Evolutionary conservation across 2,797 vertebrate genomes (phyloP).

Genomic region (Clarias laeviceps): DNA sequence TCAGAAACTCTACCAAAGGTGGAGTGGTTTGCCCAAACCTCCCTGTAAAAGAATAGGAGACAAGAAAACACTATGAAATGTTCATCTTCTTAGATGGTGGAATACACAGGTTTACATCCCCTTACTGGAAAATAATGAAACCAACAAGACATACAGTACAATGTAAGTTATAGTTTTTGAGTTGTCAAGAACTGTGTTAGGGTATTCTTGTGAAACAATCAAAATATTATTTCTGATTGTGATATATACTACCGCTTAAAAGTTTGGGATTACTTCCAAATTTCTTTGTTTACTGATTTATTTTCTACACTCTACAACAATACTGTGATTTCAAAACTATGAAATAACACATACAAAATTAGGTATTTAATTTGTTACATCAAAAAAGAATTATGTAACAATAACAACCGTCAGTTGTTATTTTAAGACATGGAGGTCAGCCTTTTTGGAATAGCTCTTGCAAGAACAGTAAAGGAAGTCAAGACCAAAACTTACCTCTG

Average conservation of each 20-base stretch:
- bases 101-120: background rate
- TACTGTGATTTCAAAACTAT: too few relatives aligned
- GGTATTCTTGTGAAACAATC: background rate
- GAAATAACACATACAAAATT: too few relatives aligned
- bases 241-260: background rate
- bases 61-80: background rate
- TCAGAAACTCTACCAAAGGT: slow-evolving; percentile 96
- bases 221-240: background rate
- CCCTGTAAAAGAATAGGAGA: slow-evolving; percentile 73
- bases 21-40: slow-evolving; percentile 98
- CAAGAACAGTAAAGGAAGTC: too few relatives aligned
- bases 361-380: too few relatives aligned
- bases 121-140: background rate
- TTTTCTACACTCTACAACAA: too few relatives aligned
- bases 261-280: too few relatives aligned
- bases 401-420: too few relatives aligned
- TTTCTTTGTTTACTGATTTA: too few relatives aligned
- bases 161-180: background rate
- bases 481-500: too few relatives aligned
- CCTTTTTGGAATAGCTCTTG: too few relatives aligned
- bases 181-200: background rate
- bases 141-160: background rate
- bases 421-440: too few relatives aligned
- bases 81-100: background rate
- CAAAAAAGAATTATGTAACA: too few relatives aligned